Evolutionary conservation across 1,140 invertebrate genomes (phyloP).

Genomic region (Eupristina koningsbergeri): DNA sequence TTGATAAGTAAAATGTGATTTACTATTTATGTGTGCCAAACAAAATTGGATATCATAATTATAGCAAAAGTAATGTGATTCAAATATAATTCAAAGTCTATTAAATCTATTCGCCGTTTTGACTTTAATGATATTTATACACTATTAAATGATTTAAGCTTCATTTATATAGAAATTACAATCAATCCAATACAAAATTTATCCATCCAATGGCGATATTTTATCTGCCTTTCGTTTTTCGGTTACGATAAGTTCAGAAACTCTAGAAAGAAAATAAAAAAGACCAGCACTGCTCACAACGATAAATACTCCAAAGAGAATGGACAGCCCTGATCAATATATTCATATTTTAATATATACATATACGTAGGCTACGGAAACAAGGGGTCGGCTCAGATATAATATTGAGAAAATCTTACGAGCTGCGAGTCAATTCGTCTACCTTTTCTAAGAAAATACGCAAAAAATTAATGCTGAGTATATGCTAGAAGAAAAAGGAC

Average conservation of each 20-base stretch:
- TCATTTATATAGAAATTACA: background rate
- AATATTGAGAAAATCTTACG: background rate
- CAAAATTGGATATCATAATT: background rate
- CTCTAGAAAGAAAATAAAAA: background rate
- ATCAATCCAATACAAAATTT: slow-evolving; percentile 36
- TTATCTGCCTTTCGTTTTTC: slow-evolving; percentile 1
- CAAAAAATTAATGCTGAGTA: background rate
- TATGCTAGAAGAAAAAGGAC: background rate
- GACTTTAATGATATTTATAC: background rate
- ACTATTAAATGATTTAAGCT: background rate
- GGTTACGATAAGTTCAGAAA: background rate
- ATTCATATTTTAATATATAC: too few relatives aligned
- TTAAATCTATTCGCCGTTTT: background rate
- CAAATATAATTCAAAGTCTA: background rate
- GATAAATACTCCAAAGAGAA: background rate
- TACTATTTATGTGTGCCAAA: background rate
- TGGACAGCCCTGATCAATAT: background rate
- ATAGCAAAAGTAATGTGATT: background rate
- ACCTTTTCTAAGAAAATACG: background rate
- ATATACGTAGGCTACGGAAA: too few relatives aligned
- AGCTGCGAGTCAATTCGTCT: background rate
- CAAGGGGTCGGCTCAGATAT: too few relatives aligned
- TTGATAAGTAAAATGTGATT: too few relatives aligned
- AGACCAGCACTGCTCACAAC: too few relatives aligned
- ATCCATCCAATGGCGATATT: slow-evolving; percentile 7